Base-by-base conservation (phyloP, 2,888 invertebrate genomes). In the Eudasyphora cyanicolor region DNA sequence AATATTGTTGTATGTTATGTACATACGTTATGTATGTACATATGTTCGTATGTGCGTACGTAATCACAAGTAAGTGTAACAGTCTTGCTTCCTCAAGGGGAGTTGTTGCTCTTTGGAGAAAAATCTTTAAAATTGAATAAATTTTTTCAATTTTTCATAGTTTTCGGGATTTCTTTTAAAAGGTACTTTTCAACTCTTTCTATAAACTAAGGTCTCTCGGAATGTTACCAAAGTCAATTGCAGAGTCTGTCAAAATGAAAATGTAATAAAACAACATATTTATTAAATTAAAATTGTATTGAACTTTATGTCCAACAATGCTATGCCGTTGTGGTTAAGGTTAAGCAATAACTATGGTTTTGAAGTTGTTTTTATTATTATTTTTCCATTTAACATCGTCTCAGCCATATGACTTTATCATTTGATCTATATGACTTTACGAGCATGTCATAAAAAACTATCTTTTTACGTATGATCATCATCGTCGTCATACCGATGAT, bases 331-430 rank as follows among this genome's bases (percentile, higher is more conserved):
- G 42, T 17, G 71, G 73, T 70, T 49, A 54, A 54, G 75, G 75
- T 64, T 75, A 76, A 76, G 69, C 69, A 76, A 67, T 27, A 67
- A 32, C 76, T 67, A 51, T 54, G 69, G 45, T 79, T 60, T 75
- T 76, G 69, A 81, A 76, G 62, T 57, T 57, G 60, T 76, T 77
- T 78, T 76, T 85, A 51, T 62, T 70, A 51, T 69, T 75, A 14
- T 32, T 49, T 51, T 51, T 78, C 19, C 10, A 10, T 12, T 32
- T n/a, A n/a, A n/a, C 38, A 35, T 6, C 8, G 29, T n/a, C n/a
- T 32, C 14, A 35, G 60, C 79, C 77, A 80, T 75, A 69, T 83
- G 77, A n/a, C n/a, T n/a, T 69, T 51, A 70, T 38, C 38, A 5
- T 12, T 12, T 38, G 12, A 38, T 38, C 38, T 70, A n/a, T 54